Evolutionary conservation across 2,797 vertebrate species (phyloP), one percentile per base, ranked within the genome.

Genomic region (Ctenochaetus hawaiiensis): DNA sequence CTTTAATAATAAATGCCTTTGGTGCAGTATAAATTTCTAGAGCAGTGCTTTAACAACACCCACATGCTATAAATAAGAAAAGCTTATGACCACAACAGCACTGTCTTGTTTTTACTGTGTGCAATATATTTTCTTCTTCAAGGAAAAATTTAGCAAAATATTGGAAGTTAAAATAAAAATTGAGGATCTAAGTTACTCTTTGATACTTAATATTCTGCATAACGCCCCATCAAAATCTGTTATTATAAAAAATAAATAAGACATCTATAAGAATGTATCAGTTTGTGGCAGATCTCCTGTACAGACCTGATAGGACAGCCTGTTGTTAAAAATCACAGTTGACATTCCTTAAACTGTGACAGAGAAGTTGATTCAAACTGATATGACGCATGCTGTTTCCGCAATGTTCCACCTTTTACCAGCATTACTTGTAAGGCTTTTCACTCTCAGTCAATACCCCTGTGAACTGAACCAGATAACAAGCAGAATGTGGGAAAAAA

Each of bases 31-130:
- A 45, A 74, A 75, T 68, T 77, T 69, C 58, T 23, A 79, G 63
- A 75, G 78, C 44, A 51, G 67, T 34, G 67, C 61, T 80, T 77
- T 59, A 77, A 7, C 69, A 64, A 87, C 87, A 67, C 87, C 89
- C 81, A 92, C 89, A 82, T 58, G 2, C 76, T 75, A 85, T 84
- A 80, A 85, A 90, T 62, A 78, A 85, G 67, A 73, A 91, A 87
- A 80, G 82, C 67, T 83, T 67, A 62, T 20, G 44, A 74, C 57
- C 30, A 78, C 16, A 75, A 53, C 48, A 69, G 43, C 39, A 49
- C 13, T 74, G 18, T 48, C 18, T 81, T 79, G 65, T 67, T 20
- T 39, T 39, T 39, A 47, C 13, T 11, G 10, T 48, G 30, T 23
- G 34, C 54, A 16, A 47, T 41, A 18, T 37, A 30, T 37, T 4